These are phyloP conservation scores for Macrosoma leucophasiata DNA, from an alignment of 2,888 invertebrate genomes.

Conservation along the genomic window DNA sequence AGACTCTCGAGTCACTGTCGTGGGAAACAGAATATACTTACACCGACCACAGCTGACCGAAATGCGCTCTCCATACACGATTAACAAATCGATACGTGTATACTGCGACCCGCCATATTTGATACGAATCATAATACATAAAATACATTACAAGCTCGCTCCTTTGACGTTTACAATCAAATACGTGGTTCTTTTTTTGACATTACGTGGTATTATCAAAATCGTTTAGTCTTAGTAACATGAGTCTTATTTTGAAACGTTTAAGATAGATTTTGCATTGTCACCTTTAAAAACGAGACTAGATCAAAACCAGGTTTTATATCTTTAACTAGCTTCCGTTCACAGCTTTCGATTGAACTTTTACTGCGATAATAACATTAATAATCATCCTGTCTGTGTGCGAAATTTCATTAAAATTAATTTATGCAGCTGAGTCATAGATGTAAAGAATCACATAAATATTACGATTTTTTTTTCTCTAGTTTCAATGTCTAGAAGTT, in stretches of 20 bases:
- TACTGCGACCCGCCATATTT: conserved; percentile 55
- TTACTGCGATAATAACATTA: no score
- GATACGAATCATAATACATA: conserved; percentile 53
- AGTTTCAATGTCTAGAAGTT: no score
- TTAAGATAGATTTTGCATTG: conserved; percentile 52
- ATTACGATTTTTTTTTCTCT: no score
- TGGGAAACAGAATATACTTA: conserved; percentile 74
- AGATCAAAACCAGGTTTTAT: no score
- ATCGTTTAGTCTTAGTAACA: conserved; percentile 35
- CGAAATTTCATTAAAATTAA: no score
- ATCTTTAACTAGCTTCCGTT: no score
- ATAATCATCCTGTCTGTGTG: no score
- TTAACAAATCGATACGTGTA: conserved; percentile 70
- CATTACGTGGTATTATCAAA: conserved; percentile 38
- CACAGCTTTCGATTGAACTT: no score
- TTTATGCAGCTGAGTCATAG: no score
- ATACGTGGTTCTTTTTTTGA: no score
- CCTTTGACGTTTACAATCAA: conserved; percentile 33
- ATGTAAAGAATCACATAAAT: no score
- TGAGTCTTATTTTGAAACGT: conserved; percentile 50
- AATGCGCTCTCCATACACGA: conserved; percentile 73
- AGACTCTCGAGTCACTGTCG: conserved; percentile 66
- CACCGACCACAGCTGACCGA: conserved; percentile 70
- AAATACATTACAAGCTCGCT: conserved; percentile 45
- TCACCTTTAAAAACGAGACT: conserved; percentile 39